A percentile compares a stretch with the other conserved stretches of the same genome.
phyloP scores from a whole-genome alignment of 2,888 invertebrate species.

The Ectemnius continuus region DNA sequence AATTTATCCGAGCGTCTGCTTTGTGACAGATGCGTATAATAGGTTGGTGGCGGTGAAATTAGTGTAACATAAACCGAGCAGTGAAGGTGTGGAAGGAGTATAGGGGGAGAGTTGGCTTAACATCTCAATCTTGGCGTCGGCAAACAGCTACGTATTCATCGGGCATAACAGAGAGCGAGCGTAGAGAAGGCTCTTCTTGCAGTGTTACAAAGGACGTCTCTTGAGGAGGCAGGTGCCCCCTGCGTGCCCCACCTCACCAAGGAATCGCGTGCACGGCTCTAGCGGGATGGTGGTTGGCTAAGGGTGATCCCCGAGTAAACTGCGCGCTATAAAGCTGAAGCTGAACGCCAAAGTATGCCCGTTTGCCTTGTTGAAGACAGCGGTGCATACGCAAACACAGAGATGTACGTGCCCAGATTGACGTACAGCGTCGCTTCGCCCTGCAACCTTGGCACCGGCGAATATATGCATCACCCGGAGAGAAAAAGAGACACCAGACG shows the following conservation, averaged over 20 bases:
- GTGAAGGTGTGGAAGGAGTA: neutral
- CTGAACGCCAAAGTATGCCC: constrained; percentile 28
- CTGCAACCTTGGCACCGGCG: constrained; percentile 57
- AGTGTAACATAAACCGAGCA: neutral
- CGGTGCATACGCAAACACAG: constrained; percentile 53
- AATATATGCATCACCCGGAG: constrained; percentile 29
- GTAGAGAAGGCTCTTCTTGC: constrained; percentile 11
- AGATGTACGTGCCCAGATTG: constrained; percentile 56
- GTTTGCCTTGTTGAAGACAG: constrained; percentile 20
- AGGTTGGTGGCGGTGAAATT: neutral
- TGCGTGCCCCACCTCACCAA: constrained; percentile 27
- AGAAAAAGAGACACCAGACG: neutral
- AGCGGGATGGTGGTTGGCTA: constrained; percentile 25
- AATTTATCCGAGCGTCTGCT: too few species aligned
- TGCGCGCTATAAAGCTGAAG: constrained; percentile 37
- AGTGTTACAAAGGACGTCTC: constrained; percentile 20
- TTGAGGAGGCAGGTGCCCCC: constrained; percentile 10
- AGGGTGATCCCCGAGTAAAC: constrained; percentile 30
- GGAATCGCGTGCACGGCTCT: constrained; percentile 36
- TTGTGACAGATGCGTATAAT: too few species aligned
- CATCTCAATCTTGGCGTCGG: constrained; percentile 27
- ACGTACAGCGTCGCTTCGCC: constrained; percentile 44
- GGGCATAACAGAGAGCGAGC: constrained; percentile 21
- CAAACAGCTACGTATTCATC: constrained; percentile 25
- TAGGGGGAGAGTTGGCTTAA: constrained; percentile 25